Evolutionary conservation across 1,140 invertebrate genomes (phyloP), one percentile per base, ranked within the genome.

Genomic region (Drosophila grimshawi): DNA sequence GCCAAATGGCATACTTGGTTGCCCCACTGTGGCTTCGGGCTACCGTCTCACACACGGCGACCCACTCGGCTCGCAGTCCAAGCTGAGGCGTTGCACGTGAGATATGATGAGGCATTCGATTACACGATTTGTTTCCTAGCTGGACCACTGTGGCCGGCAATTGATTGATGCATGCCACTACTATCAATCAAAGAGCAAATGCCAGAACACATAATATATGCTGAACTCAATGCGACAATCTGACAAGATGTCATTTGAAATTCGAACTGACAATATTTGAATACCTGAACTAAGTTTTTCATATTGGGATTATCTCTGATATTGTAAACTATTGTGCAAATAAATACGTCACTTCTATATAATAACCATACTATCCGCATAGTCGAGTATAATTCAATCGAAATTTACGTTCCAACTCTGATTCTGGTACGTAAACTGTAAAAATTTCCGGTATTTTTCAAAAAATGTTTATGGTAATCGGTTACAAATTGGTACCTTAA

Each of bases 1-100:
- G 80, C 77, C 83, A 88, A 88, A 80, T 89, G 85, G 85, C 83
- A 89, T 89, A 88, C 89, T 88, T 89, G 85, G 83, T 80, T 78
- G 64, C 55, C 60, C 60, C 65, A 78, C 59, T 67, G 62, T 48
- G 71, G 65, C 56, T 56, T 62, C 37, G 55, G 51, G 59, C 59
- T 56, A 72, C 60, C 46, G 62, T 61, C 66, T 43, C 51, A 37
- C 32, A 37, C 32, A 46, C 63, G 43, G 45, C 55, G 56, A 72
- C 68, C 67, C 67, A 76, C 59, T 70, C 59, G 53, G 7, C 8
- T 52, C 4, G 53, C 27, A 27, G 29, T 35, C 56, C 27, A 8
- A 32, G 7, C 35, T 29, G 35, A 43, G 69, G 43, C 37, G 53
- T 45, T 66, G 62, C 35, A 59, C 46, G 35, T 68, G 71, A 62